Conservation (phyloP, 2,797 vertebrate species). For the Dendrocincla tyrannina region DNA sequence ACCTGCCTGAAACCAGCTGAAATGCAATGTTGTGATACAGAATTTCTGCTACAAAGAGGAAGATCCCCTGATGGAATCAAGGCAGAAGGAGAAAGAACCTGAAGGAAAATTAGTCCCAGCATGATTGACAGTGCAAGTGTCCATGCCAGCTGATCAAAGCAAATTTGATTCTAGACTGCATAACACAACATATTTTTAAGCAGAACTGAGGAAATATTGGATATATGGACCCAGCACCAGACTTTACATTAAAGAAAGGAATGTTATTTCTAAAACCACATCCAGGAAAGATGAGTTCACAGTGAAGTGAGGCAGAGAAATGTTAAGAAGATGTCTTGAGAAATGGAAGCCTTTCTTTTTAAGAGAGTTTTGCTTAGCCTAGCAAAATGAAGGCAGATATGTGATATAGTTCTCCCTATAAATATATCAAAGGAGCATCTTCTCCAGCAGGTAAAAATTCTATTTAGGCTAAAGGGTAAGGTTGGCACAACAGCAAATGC, state of each 20-base stretch:
- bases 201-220: not conserved
- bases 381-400: slow-evolving; percentile 44
- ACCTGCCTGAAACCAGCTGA: not conserved
- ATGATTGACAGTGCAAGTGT: not conserved
- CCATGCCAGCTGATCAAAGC: not conserved
- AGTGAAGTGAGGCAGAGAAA: not conserved
- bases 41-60: not conserved
- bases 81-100: not conserved
- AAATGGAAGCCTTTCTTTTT: not conserved
- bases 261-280: not conserved
- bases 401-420: slow-evolving; percentile 30
- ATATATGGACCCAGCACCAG: not conserved
- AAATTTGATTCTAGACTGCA: not conserved
- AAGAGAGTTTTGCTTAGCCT: slow-evolving; percentile 30
- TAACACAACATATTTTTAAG: not conserved
- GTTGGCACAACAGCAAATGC: not conserved
- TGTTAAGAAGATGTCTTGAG: not conserved
- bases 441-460: slow-evolving; percentile 15
- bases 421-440: slow-evolving; percentile 47
- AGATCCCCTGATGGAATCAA: not conserved
- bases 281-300: not conserved
- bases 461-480: slow-evolving; percentile 21
- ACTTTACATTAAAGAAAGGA: not conserved
- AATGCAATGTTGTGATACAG: not conserved
- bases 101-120: not conserved